Percentiles rank a stretch among this genome's conserved stretches.
These are phyloP conservation scores for Anguilla marmorata DNA, from an alignment of 2,797 vertebrate genomes.

Conservation along the genomic window DNA sequence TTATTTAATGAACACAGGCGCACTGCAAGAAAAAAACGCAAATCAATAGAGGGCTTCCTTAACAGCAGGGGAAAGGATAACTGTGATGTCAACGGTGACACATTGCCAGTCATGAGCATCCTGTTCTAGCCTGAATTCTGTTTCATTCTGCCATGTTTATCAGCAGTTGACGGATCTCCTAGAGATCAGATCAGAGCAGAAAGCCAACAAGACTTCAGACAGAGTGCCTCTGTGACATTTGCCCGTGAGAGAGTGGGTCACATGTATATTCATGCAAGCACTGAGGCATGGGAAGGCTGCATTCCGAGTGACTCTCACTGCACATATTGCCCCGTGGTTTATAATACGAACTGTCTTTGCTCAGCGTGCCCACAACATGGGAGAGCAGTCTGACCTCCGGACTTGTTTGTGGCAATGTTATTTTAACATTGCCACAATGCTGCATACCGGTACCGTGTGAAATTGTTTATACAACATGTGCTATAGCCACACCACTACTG, in stretches of 20 bases:
- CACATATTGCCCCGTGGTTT: not conserved
- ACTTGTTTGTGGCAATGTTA: not conserved
- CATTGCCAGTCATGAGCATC: constrained; percentile 44
- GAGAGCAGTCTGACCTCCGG: not conserved
- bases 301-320: not conserved
- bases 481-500: not conserved
- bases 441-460: not conserved
- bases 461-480: not conserved
- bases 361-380: not conserved
- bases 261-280: constrained; percentile 69
- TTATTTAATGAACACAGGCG: constrained; percentile 66
- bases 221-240: not conserved
- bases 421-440: constrained; percentile 11
- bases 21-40: constrained; percentile 66
- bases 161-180: constrained; percentile 30
- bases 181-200: constrained; percentile 38
- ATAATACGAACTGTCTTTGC: not conserved
- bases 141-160: constrained; percentile 49
- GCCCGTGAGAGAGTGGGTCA: constrained; percentile 43
- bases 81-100: constrained; percentile 36
- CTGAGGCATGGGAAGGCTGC: constrained; percentile 52
- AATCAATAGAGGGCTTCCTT: constrained; percentile 71
- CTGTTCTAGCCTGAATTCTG: constrained; percentile 45
- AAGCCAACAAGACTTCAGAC: constrained; percentile 40
- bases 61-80: constrained; percentile 52